Evolutionary conservation across 2,113 vertebrate species (phyloP).

Genomic region (Platanista minor): DNA sequence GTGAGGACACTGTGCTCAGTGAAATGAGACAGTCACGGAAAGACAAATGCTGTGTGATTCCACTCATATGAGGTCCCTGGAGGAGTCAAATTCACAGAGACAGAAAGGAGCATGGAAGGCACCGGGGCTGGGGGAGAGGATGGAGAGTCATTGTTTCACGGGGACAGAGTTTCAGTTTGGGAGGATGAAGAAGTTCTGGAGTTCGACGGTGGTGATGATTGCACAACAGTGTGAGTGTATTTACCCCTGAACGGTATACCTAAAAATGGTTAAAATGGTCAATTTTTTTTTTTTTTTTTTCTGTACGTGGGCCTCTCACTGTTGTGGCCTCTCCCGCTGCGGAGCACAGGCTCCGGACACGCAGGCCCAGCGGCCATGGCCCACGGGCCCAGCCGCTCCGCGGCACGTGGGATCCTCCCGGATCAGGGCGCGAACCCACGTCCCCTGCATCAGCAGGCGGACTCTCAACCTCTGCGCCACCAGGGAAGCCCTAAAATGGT

Average conservation of each 20-base stretch:
- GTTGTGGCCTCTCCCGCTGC: no score
- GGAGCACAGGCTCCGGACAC: no score
- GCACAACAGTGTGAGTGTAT: fast-evolving
- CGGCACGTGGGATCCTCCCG: no score
- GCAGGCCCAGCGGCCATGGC: no score
- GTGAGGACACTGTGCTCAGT: fast-evolving
- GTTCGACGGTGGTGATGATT: fast-evolving
- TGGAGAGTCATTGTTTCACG: fast-evolving
- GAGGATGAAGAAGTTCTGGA: neutral
- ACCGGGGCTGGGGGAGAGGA: neutral
- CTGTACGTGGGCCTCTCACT: no score
- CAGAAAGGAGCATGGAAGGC: fast-evolving
- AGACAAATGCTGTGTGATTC: fast-evolving
- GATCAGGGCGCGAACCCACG: no score
- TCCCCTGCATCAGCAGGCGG: no score
- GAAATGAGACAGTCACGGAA: neutral
- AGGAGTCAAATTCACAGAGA: neutral
- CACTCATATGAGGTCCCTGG: fast-evolving
- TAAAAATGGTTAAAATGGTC: neutral
- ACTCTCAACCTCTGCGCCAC: no score
- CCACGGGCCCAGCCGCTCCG: no score
- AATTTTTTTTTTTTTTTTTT: no score
- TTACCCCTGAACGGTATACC: fast-evolving
- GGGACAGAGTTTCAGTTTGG: neutral
- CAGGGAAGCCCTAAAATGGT: no score